Percentiles rank a stretch among this genome's conserved stretches.
Evolutionary conservation across 2,888 invertebrate genomes (phyloP).

Genomic region (Hypomecis punctinalis): DNA sequence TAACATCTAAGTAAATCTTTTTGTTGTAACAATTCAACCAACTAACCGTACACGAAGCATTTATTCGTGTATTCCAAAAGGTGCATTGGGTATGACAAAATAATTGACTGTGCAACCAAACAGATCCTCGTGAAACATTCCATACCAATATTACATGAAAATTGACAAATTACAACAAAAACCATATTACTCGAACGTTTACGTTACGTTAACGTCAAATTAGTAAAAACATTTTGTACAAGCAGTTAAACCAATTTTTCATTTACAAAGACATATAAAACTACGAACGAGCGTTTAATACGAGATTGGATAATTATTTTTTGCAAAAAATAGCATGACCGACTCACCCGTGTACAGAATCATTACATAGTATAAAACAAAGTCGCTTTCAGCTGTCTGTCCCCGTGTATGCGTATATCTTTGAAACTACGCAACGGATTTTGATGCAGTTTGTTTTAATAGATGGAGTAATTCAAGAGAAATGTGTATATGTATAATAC

Average conservation of each 20-base stretch:
- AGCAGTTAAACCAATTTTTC: constrained; percentile 38
- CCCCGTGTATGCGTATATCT: too few relatives aligned
- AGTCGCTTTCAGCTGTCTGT: too few relatives aligned
- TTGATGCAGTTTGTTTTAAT: too few relatives aligned
- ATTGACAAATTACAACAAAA: constrained; percentile 36
- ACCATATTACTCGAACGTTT: constrained; percentile 35
- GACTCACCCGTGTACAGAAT: too few relatives aligned
- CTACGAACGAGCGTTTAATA: too few relatives aligned
- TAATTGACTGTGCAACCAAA: constrained; percentile 52
- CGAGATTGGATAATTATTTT: too few relatives aligned
- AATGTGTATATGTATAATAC: too few relatives aligned
- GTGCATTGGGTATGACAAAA: constrained; percentile 46
- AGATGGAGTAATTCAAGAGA: too few relatives aligned
- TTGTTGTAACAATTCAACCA: constrained; percentile 73
- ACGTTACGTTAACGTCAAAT: constrained; percentile 2
- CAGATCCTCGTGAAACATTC: constrained; percentile 43
- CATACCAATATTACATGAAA: constrained; percentile 38
- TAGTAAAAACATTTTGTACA: constrained; percentile 38
- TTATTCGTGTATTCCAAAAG: constrained; percentile 53
- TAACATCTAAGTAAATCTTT: constrained; percentile 73
- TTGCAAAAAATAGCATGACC: too few relatives aligned
- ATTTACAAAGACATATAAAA: constrained; percentile 40
- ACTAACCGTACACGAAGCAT: constrained; percentile 63
- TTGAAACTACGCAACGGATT: too few relatives aligned
- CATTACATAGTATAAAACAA: too few relatives aligned